phyloP scores from a whole-genome alignment of 92 coral and sea anemone species.

The Galaxea fascicularis region DNA sequence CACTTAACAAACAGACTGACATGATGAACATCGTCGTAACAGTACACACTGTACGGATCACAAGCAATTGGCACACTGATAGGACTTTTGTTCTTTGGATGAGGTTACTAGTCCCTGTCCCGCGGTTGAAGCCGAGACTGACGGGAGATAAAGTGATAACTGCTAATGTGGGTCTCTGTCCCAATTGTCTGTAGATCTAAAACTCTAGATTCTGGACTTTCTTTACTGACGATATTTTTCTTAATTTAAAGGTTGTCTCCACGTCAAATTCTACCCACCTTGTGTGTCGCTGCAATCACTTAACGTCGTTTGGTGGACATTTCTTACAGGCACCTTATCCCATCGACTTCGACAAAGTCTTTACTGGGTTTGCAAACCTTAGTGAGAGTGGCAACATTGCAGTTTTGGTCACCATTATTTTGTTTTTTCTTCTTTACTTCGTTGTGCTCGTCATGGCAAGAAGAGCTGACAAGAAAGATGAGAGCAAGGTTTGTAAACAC shows the following conservation, averaged over 20 bases:
- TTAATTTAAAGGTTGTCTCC: conserved; percentile 30
- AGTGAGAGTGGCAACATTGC: conserved; percentile 51
- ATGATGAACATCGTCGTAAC: conserved; percentile 38
- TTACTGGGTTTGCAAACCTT: conserved; percentile 32
- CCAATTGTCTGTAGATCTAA: too few species aligned
- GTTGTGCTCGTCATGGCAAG: conserved; percentile 33
- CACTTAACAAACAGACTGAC: conserved; percentile 52
- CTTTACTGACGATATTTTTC: too few species aligned
- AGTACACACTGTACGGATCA: too few species aligned
- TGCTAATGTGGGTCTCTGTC: too few species aligned
- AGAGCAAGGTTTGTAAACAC: too few species aligned
- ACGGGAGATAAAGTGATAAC: too few species aligned
- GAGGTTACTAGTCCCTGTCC: too few species aligned
- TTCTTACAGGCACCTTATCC: conserved; percentile 45
- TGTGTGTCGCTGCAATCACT: conserved; percentile 42
- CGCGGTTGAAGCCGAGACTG: too few species aligned
- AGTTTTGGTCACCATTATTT: conserved; percentile 48
- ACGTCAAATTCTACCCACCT: conserved; percentile 29
- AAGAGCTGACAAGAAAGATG: conserved; percentile 41
- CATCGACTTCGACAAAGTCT: conserved; percentile 56
- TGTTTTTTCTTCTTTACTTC: conserved; percentile 30
- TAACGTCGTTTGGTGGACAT: conserved; percentile 50
- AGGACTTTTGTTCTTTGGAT: too few species aligned
- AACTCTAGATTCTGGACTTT: too few species aligned
- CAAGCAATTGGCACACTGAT: too few species aligned